These are phyloP conservation scores for Eulemur albifrons DNA, from an alignment of 2,797 vertebrate genomes.

Conservation along the genomic window DNA sequence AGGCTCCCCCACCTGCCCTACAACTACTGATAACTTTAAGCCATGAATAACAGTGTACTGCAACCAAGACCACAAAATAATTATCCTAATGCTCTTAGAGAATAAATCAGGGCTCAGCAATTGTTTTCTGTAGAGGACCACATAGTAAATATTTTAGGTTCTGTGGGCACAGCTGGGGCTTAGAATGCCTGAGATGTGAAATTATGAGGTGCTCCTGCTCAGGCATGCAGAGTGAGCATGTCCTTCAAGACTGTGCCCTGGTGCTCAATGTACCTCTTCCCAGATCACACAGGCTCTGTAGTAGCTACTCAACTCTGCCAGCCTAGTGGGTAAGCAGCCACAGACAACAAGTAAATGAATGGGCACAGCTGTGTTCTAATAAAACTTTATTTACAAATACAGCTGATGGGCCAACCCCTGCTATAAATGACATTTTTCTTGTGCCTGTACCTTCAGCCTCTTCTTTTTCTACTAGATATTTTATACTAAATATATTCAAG, in stretches of 20 bases:
- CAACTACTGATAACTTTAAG: background rate
- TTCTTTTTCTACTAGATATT: background rate
- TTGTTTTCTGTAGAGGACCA: background rate
- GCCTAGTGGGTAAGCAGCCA: background rate
- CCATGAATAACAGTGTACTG: background rate
- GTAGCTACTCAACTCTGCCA: background rate
- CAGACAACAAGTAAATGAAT: background rate
- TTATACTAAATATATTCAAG: background rate
- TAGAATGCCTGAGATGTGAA: background rate
- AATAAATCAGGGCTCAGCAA: background rate
- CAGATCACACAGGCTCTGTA: background rate
- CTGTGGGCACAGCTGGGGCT: background rate
- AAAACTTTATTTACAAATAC: background rate
- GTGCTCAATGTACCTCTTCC: background rate
- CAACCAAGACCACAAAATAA: background rate
- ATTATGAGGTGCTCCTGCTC: background rate
- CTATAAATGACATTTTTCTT: background rate
- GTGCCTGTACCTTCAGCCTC: background rate
- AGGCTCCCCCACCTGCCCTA: background rate
- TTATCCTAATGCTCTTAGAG: background rate
- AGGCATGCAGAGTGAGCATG: background rate
- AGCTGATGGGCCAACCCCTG: background rate
- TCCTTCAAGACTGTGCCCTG: background rate
- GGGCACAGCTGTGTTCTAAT: background rate
- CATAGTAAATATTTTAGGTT: background rate